These are phyloP conservation scores for Liparis tanakae DNA, from an alignment of 2,797 vertebrate genomes.

Conservation along the genomic window DNA sequence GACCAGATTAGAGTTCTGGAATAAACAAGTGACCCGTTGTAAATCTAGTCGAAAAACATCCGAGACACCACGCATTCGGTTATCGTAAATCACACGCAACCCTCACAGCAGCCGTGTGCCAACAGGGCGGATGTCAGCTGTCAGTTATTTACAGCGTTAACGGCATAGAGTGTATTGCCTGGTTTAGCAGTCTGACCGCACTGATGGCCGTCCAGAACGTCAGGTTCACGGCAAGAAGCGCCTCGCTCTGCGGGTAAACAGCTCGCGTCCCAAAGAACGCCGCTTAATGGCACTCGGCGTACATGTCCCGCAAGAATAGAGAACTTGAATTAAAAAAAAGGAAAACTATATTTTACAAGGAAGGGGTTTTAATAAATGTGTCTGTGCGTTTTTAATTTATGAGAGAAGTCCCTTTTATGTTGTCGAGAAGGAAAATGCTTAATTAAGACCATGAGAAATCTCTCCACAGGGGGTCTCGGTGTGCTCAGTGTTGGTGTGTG, in stretches of 20 bases:
- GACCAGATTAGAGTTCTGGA: conserved; percentile 8
- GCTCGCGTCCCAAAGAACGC: not conserved
- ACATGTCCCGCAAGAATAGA: conserved; percentile 4
- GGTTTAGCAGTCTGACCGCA: conserved; percentile 6
- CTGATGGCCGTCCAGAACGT: conserved; percentile 1
- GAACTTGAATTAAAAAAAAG: not conserved
- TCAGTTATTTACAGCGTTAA: conserved; percentile 19
- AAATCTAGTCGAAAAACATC: conserved; percentile 1
- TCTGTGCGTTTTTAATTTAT: conserved; percentile 60
- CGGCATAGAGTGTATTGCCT: not conserved
- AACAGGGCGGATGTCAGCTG: conserved; percentile 10
- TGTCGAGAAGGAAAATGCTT: conserved; percentile 71
- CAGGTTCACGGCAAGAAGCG: not conserved
- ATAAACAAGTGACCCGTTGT: conserved; percentile 2
- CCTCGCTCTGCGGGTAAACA: not conserved
- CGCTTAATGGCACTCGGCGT: not conserved
- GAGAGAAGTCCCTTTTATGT: conserved; percentile 66
- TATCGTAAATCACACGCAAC: conserved; percentile 15
- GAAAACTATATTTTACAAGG: conserved; percentile 6
- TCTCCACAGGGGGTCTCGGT: conserved; percentile 33
- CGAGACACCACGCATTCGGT: conserved; percentile 1
- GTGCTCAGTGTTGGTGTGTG: conserved; percentile 6
- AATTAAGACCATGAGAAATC: conserved; percentile 69
- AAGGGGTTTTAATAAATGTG: conserved; percentile 4
- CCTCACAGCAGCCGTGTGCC: not conserved